Evolutionary conservation across 2,888 invertebrate species (phyloP).

Genomic region (Eupithecia vulgata): DNA sequence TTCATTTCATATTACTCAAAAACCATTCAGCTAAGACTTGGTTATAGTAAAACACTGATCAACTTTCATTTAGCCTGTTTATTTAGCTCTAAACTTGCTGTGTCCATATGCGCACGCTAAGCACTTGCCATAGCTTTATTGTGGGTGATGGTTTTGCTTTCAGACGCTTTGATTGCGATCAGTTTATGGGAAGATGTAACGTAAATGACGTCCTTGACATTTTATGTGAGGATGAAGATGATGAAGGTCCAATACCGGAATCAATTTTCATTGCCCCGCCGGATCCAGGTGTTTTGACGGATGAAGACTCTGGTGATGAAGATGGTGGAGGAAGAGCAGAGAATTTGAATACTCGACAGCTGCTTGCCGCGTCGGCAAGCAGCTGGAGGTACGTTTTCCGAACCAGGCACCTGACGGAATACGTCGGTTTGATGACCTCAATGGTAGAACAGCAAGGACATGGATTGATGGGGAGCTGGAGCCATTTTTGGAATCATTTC

Average conservation of each 20-base stretch:
- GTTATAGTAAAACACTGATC: no score
- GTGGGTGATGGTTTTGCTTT: no score
- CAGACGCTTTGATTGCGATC: no score
- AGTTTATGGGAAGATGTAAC: neutral
- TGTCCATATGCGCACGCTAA: no score
- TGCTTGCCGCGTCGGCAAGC: neutral
- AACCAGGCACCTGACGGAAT: no score
- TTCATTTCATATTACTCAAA: no score
- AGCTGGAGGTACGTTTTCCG: no score
- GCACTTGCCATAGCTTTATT: no score
- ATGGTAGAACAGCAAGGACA: conserved; percentile 2
- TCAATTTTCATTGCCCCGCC: conserved; percentile 6
- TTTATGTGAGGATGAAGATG: conserved; percentile 1
- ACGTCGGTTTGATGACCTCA: neutral
- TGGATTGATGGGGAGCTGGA: conserved; percentile 13
- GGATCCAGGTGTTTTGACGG: conserved; percentile 10
- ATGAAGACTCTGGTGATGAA: conserved; percentile 16
- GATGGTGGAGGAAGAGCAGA: neutral
- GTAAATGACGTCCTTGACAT: neutral
- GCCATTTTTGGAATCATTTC: conserved; percentile 8
- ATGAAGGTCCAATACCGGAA: neutral
- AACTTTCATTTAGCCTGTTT: no score
- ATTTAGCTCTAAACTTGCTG: no score
- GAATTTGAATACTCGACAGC: conserved; percentile 10
- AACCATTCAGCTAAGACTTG: no score